These are phyloP conservation scores for Troides helena DNA, from an alignment of 2,888 invertebrate species.

Conservation along the genomic window DNA sequence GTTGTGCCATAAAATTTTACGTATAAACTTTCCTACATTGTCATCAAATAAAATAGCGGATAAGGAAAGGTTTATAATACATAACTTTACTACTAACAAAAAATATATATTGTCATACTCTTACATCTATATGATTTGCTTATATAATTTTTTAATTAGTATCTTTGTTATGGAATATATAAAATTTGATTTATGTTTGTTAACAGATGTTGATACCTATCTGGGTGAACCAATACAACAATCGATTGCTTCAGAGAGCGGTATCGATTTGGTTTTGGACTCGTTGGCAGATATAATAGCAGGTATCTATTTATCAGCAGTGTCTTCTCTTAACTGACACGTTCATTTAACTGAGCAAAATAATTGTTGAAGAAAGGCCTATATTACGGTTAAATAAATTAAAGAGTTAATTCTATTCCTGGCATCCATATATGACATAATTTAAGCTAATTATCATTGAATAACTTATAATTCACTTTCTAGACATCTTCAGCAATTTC, in stretches of 20 bases:
- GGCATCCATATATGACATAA: no score
- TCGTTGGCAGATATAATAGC: constrained; percentile 85
- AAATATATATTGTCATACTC: neutral
- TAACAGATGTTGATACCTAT: constrained; percentile 85
- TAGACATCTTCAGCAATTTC: no score
- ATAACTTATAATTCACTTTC: no score
- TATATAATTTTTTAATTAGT: neutral
- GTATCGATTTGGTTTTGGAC: constrained; percentile 86
- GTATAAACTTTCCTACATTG: neutral
- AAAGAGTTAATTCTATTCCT: no score
- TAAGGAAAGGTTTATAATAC: neutral
- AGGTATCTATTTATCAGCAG: constrained; percentile 68
- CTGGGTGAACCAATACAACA: constrained; percentile 89
- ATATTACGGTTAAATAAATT: no score
- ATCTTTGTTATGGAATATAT: neutral
- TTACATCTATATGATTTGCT: no score
- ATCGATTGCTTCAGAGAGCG: constrained; percentile 86
- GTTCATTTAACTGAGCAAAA: neutral
- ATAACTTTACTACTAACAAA: neutral
- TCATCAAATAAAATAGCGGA: neutral
- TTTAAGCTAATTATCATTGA: no score
- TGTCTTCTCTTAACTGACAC: constrained; percentile 5
- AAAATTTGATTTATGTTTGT: constrained; percentile 25
- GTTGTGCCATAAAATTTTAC: neutral
- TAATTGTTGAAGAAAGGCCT: neutral